These are phyloP conservation scores for Hirtodrosophila histrioides DNA, from an alignment of 2,888 invertebrate species.

Conservation along the genomic window DNA sequence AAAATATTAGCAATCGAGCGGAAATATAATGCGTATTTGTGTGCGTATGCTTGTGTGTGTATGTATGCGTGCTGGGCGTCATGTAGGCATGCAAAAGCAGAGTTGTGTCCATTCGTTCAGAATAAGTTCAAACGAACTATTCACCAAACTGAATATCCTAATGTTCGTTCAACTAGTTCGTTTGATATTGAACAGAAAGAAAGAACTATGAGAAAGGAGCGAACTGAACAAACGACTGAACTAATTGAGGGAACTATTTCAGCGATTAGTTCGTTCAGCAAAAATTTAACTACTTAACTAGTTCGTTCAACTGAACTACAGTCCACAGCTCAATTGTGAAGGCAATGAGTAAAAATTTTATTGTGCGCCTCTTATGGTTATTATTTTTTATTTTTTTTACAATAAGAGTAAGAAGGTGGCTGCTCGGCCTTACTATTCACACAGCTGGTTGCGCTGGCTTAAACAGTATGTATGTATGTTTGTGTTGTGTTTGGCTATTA, in stretches of 20 bases:
- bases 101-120: no score
- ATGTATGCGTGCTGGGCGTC: conserved; percentile 37
- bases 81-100: conserved; percentile 33
- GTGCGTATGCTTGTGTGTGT: conserved; percentile 10
- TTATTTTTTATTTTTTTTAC: conserved; percentile 15
- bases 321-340: conserved; percentile 16
- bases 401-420: conserved; percentile 32
- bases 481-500: conserved; percentile 20
- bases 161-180: no score
- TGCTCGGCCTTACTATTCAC: conserved; percentile 49
- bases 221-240: no score
- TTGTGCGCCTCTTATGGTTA: conserved; percentile 22
- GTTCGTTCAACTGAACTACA: no score
- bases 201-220: no score
- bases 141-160: no score
- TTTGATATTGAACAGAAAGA: no score
- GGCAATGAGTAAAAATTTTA: conserved; percentile 57
- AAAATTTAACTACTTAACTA: no score
- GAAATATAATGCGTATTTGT: conserved; percentile 75
- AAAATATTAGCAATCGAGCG: conserved; percentile 71
- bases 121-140: no score
- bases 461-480: conserved; percentile 11
- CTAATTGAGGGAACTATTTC: no score
- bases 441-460: conserved; percentile 61
- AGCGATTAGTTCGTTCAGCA: no score